Base-by-base conservation (phyloP, 2,113 vertebrate species). In the Neotoma lepida region DNA sequence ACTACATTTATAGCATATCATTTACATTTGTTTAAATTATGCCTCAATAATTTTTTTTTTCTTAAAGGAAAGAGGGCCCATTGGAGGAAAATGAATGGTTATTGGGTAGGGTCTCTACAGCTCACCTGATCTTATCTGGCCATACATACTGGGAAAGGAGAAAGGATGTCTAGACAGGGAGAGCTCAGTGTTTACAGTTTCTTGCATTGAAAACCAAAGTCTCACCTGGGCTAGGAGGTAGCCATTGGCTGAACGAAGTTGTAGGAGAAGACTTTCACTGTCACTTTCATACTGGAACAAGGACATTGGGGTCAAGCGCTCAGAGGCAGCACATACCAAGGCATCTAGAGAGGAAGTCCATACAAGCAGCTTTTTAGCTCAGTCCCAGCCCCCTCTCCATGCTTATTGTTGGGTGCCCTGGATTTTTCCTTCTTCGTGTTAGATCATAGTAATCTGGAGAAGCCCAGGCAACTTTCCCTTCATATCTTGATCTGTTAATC, bases 161-260 rank as follows among this genome's bases (percentile, higher is more conserved):
- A 74, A 87, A 74, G 39, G 2, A 20, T 70, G 6, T 63, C 20
- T 85, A 64, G 39, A 70, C 22, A 90, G 91, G 51, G 22, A 94
- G 39, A 30, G 17, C 64, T 64, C 58, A 64, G 86, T 22, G 64
- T 44, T 93, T 18, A 87, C 26, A 10, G 46, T 35, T 85, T 66
- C 41, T 88, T 80, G 33, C 15, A 44, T 39, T 17, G 58, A 92
- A 64, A 78, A 26, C 56, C 33, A 71, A 86, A 51, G 33, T 30
- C 96, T 96, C 46, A 98, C 98, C 98, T 98, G 98, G 70, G 94
- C 97, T 54, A 98, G 92, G 85, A 97, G 98, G 85, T 33, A 95
- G 88, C 97, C 96, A n/a, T 97, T 97, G 54, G 87, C 14, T 49
- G 96, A 96, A 71, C 93, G 97, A 44, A 98, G 91, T 78, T 97